Percentiles rank a stretch among this genome's conserved stretches.
phyloP scores from a whole-genome alignment of 2,113 vertebrate genomes.

The Machaerirhynchus nigripectus region DNA sequence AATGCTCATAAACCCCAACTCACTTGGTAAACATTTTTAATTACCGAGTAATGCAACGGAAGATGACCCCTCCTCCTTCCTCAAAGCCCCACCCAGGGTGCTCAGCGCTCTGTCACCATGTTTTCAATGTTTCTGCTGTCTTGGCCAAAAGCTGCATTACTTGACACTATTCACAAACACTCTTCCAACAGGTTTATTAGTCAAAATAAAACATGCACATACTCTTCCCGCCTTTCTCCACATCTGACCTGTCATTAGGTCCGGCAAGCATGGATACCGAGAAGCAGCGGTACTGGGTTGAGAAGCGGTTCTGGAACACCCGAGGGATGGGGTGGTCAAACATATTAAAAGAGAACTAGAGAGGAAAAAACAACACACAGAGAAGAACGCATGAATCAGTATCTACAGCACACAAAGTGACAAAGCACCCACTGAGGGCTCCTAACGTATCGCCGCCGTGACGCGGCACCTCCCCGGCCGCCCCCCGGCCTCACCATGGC shows the following conservation, averaged over 20 bases:
- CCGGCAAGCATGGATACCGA: constrained; percentile 97
- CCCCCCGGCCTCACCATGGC: not conserved
- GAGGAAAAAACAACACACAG: not conserved
- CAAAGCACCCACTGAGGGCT: not conserved
- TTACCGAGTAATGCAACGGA: rapidly evolving
- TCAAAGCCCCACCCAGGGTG: not conserved
- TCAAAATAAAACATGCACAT: constrained; percentile 72
- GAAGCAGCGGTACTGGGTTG: constrained; percentile 96
- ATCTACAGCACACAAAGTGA: too few species aligned
- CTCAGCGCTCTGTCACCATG: not conserved
- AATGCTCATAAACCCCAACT: not conserved
- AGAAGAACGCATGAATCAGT: not conserved
- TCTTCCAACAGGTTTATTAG: constrained; percentile 25
- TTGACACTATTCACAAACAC: not conserved
- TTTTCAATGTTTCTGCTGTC: not conserved
- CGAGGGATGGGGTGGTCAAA: constrained; percentile 93
- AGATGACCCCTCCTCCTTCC: not conserved
- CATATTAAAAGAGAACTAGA: constrained; percentile 94
- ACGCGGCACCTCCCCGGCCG: not conserved
- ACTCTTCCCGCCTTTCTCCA: constrained; percentile 99
- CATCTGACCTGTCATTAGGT: constrained; percentile 97
- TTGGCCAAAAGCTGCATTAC: not conserved
- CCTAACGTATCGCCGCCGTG: not conserved
- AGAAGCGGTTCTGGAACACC: constrained; percentile 96
- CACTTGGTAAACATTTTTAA: not conserved